Evolutionary conservation across 1,140 invertebrate genomes (phyloP), one percentile per base, ranked within the genome.

Genomic region (Cydia amplana): DNA sequence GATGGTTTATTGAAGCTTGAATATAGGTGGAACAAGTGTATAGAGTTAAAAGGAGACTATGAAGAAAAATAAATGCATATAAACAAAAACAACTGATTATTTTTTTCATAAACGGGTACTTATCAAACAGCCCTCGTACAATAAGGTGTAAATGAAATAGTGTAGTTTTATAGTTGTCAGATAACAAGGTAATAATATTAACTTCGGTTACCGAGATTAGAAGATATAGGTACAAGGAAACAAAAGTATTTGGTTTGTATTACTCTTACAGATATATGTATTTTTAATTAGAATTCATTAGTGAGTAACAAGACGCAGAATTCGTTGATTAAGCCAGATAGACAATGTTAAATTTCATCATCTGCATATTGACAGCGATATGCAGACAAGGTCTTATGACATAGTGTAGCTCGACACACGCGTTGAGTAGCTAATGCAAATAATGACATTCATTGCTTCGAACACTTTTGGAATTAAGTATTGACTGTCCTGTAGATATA

Each of bases 371-470:
- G 55, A 60, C 55, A 60, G 18, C 55, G 18, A 60, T 36, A 70
- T 32, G 65, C 32, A 70, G 65, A 70, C 65, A 70, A 70, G 65
- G 65, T 36, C 65, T 70, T 40, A 70, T 36, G 65, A 36, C 16
- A 70, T 40, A 70, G 16, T 70, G 18, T 70, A 36, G 65, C 65
- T 36, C 28, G 32, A n/a, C 65, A 70, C 36, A 36, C 14, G 65
- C 64, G 16, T n/a, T 6, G 28, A 36, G 28, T 67, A 32, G 65
- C 65, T 70, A 67, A 65, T 65, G 64, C 6, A 32, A 5, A 0
- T 32, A 70, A 70, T 70, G 65, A 10, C 65, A 70, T 70, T 70
- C 18, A 70, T 70, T 40, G 28, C 65, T 32, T 18, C 65, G 6
- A 70, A 70, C 7, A 36, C 65, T 18, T 70, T 70, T 70, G 65